Conservation (phyloP, 2,888 invertebrate species). For the Lutraria lutraria region DNA sequence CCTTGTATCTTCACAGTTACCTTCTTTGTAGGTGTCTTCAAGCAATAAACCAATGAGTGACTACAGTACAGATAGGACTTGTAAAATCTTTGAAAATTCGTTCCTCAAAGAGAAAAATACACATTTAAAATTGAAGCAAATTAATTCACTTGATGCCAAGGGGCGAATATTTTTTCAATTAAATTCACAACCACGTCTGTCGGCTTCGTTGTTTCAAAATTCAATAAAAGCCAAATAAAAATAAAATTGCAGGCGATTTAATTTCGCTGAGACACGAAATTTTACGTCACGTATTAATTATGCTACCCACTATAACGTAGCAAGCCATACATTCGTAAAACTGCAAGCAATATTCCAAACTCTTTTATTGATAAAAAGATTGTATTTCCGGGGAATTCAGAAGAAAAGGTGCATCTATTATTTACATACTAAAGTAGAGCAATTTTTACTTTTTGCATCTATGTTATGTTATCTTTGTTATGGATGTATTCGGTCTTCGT, state of each 20-base stretch:
- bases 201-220: not conserved
- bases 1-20: too few species aligned
- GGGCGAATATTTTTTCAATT: not conserved
- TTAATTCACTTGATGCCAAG: not conserved
- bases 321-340: not conserved
- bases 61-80: too few species aligned
- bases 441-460: too few species aligned
- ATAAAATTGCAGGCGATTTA: not conserved
- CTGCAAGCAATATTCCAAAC: not conserved
- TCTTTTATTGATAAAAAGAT: not conserved
- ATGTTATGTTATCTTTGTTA: too few species aligned
- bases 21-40: too few species aligned
- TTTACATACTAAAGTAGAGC: too few species aligned
- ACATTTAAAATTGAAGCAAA: not conserved
- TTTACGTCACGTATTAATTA: not conserved
- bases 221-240: not conserved
- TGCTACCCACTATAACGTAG: not conserved
- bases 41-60: too few species aligned
- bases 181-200: not conserved
- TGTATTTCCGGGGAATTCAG: not conserved
- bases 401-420: too few species aligned
- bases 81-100: not conserved
- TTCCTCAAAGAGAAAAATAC: not conserved
- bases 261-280: not conserved
- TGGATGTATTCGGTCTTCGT: too few species aligned